These are phyloP conservation scores for Poecile montanus DNA, from an alignment of 2,797 vertebrate species.

Conservation along the genomic window DNA sequence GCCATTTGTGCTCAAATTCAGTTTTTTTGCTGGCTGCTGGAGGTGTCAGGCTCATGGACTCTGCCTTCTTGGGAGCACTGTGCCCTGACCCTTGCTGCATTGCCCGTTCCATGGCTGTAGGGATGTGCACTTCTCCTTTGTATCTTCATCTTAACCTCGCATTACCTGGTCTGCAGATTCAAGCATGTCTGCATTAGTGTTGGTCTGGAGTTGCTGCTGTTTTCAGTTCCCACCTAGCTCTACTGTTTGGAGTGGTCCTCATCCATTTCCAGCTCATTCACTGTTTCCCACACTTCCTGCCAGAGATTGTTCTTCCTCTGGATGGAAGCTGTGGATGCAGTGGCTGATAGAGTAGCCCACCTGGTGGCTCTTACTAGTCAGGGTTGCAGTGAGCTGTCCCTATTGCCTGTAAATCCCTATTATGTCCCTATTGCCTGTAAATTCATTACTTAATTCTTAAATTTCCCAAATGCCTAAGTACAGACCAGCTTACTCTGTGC, in stretches of 20 bases:
- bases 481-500: not conserved
- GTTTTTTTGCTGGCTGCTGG: not conserved
- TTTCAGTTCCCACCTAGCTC: not conserved
- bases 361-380: not conserved
- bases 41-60: not conserved
- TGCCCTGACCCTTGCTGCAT: not conserved
- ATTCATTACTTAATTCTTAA: not conserved
- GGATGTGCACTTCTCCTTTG: not conserved
- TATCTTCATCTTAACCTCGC: not conserved
- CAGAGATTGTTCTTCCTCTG: not conserved
- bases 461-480: not conserved
- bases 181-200: not conserved
- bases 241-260: not conserved
- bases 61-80: not conserved
- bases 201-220: not conserved
- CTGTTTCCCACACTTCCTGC: not conserved
- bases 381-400: not conserved
- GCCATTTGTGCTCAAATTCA: not conserved
- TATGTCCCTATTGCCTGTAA: not conserved
- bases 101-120: not conserved
- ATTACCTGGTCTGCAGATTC: not conserved
- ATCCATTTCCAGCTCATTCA: not conserved
- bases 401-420: not conserved
- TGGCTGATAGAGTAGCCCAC: not conserved
- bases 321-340: not conserved